These are phyloP conservation scores for Phoebastria nigripes DNA, from an alignment of 2,797 vertebrate genomes.

Conservation along the genomic window DNA sequence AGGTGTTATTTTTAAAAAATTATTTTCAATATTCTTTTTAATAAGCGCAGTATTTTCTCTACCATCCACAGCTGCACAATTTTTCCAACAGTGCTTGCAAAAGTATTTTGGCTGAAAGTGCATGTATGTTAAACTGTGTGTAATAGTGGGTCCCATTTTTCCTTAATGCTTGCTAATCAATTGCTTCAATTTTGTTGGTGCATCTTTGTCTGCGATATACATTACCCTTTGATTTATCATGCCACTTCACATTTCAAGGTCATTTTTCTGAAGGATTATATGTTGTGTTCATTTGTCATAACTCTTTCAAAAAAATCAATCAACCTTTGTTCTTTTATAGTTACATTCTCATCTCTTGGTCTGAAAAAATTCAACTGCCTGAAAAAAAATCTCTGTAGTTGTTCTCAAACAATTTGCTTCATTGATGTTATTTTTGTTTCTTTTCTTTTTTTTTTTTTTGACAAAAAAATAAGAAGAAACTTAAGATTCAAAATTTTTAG, in stretches of 20 bases:
- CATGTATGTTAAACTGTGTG: background rate
- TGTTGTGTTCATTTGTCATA: background rate
- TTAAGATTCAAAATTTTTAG: background rate
- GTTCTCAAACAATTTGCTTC: background rate
- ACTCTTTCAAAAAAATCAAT: background rate
- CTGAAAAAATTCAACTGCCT: background rate
- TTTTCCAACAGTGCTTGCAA: background rate
- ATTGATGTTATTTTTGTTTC: background rate
- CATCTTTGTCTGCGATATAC: background rate
- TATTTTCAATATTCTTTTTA: background rate
- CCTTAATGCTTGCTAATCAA: background rate
- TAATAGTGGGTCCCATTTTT: background rate
- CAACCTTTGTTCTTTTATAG: background rate
- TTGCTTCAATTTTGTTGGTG: background rate
- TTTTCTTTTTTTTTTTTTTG: background rate
- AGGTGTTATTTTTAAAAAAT: background rate
- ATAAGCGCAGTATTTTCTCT: background rate
- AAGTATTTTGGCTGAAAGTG: background rate
- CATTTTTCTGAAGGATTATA: background rate
- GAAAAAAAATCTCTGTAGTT: background rate
- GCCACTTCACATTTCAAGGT: background rate
- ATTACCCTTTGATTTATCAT: background rate
- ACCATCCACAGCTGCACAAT: background rate
- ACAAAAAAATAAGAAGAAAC: background rate
- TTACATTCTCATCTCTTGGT: background rate